These are phyloP conservation scores for Montipora cactus DNA, from an alignment of 64 coral and sea anemone species.

Conservation along the genomic window DNA sequence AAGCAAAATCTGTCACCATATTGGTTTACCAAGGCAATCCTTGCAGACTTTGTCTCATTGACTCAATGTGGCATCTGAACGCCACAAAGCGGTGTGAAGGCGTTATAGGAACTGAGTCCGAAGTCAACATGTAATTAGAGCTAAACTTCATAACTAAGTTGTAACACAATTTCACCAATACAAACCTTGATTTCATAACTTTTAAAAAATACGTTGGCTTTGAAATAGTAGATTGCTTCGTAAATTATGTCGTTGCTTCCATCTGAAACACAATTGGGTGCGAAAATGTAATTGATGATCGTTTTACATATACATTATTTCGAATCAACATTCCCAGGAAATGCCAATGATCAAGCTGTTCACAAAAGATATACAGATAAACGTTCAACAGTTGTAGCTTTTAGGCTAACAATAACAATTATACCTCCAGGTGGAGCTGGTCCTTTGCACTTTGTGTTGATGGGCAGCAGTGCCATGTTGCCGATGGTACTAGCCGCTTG, in stretches of 20 bases:
- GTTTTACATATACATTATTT: background rate
- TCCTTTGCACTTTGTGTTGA: conserved; percentile 97
- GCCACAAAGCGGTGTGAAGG: no score
- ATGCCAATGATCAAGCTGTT: background rate
- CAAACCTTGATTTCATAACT: conserved; percentile 99
- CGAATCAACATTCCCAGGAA: background rate
- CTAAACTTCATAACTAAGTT: no score
- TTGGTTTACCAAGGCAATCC: no score
- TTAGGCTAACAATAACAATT: background rate
- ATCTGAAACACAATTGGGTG: conserved; percentile 53
- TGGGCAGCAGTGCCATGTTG: conserved; percentile 98
- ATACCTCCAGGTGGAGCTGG: conserved; percentile 94
- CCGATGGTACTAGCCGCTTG: conserved; percentile 77
- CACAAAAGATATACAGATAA: background rate
- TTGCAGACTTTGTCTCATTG: no score
- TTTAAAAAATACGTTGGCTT: conserved; percentile 99
- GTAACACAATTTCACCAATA: background rate
- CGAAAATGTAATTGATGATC: no score
- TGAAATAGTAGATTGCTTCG: conserved; percentile 95
- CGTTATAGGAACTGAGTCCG: no score
- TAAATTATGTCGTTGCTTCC: conserved; percentile 88
- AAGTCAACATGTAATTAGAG: no score
- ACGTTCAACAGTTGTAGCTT: background rate
- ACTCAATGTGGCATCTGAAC: no score
- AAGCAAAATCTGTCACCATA: no score